phyloP scores from a whole-genome alignment of 2,888 invertebrate species.

The Ommatoiulus sabulosus region DNA sequence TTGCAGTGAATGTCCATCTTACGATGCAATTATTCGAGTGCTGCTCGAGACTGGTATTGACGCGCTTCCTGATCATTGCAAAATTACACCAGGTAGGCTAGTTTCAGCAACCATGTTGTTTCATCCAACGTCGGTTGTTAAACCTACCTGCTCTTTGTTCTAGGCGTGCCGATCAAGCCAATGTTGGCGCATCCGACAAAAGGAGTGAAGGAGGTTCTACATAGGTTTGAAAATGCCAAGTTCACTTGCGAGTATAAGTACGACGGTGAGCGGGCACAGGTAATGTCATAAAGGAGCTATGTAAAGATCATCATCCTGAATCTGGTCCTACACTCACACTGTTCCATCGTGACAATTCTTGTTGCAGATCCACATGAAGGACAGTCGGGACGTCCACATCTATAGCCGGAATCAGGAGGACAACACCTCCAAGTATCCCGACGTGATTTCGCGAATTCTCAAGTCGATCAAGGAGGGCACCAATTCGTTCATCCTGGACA shows the following conservation, averaged over 20 bases:
- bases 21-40: slow-evolving; percentile 83
- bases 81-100: slow-evolving; percentile 80
- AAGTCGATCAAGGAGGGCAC: slow-evolving; percentile 69
- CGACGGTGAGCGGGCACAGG: slow-evolving; percentile 92
- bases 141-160: slow-evolving; percentile 10
- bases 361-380: slow-evolving; percentile 78
- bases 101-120: not conserved
- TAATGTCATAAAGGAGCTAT: not conserved
- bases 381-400: slow-evolving; percentile 79
- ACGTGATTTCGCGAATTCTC: slow-evolving; percentile 80
- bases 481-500: slow-evolving; percentile 89
- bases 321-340: not conserved
- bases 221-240: slow-evolving; percentile 83
- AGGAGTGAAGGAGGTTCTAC: slow-evolving; percentile 89
- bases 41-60: slow-evolving; percentile 81
- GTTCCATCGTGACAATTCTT: slow-evolving; percentile 57
- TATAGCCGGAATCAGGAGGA: slow-evolving; percentile 97
- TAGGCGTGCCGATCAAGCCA: slow-evolving; percentile 89
- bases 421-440: slow-evolving; percentile 95
- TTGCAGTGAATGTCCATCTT: slow-evolving; percentile 92
- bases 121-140: no score
- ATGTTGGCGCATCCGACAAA: slow-evolving; percentile 99
- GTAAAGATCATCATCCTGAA: not conserved
- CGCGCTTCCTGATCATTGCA: slow-evolving; percentile 82
- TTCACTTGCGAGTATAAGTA: slow-evolving; percentile 99